Base-by-base conservation (phyloP, 1,140 invertebrate genomes). In the Drosophila rufa region DNA sequence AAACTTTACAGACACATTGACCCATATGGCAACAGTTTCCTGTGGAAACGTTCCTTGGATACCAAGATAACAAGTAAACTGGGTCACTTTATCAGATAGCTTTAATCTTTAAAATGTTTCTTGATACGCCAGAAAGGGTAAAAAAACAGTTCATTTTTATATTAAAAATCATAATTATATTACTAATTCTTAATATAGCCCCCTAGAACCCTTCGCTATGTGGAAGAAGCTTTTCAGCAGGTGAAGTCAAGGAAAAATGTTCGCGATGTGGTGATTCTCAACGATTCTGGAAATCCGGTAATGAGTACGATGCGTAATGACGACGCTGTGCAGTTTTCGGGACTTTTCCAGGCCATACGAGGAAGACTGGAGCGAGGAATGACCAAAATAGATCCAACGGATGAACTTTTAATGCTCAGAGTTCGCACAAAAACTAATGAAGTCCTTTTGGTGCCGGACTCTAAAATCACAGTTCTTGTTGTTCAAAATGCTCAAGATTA, bases 391-490 rank as follows among this genome's bases (percentile, higher is more conserved):
- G 84, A 92, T 70, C 69, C 83, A 0, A 73, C 53, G 2, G 84
- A 92, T 58, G 90, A 92, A 66, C 36, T 92, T 11, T 22, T 79
- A 5, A 87, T 92, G 80, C 30, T 92, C 3, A 57, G 92, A 25
- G 71, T 92, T 3, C 83, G 92, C 4, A 92, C 92, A 15, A 92
- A 70, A 59, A 62, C 22, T 0, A 78, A 91, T 46, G 92, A 92
- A 55, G 76, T 91, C 2, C 50, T 92, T 3, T 59, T 92, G 33
- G 76, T 79, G 8, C 90, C 90, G 2, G 92, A 92, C 65, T 82
- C 76, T 2, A 92, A 92, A 75, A 91, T 92, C 56, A 92, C 92
- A 19, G 40, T 82, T 7, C 76, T 92, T 19, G 92, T 92, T 4
- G 80, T 92, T 8, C 92, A 92, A 58, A 80, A 90, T 64, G 87